Evolutionary conservation across 1,140 invertebrate genomes (phyloP).

Genomic region (Drosophila pallidifrons): DNA sequence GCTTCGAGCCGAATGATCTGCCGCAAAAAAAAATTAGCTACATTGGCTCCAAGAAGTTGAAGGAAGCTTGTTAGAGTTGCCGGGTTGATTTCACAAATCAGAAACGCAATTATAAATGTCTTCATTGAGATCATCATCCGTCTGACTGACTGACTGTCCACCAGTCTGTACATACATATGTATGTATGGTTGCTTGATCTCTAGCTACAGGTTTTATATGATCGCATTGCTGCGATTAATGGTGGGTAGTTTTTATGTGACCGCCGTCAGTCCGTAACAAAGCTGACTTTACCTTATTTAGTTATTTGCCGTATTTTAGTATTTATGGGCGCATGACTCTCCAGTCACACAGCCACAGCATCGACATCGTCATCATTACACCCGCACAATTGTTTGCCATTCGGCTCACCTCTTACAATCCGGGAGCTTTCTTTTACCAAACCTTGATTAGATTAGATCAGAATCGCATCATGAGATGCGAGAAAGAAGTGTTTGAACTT

Average conservation of each 20-base stretch:
- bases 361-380: constrained; percentile 56
- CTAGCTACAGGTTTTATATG: constrained; percentile 72
- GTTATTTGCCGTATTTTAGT: constrained; percentile 45
- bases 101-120: constrained; percentile 58
- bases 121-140: constrained; percentile 78
- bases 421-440: not conserved
- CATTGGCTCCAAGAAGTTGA: not conserved
- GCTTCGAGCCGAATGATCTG: not conserved
- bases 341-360: constrained; percentile 1
- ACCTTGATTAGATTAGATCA: constrained; percentile 37
- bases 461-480: not conserved
- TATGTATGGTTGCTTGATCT: constrained; percentile 32
- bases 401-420: not conserved
- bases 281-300: constrained; percentile 76
- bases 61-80: constrained; percentile 8
- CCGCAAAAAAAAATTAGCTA: not conserved
- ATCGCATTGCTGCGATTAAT: constrained; percentile 65
- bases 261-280: constrained; percentile 55
- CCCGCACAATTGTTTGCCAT: constrained; percentile 57
- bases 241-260: constrained; percentile 80
- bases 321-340: constrained; percentile 63
- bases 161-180: constrained; percentile 1
- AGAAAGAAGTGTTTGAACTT: constrained; percentile 34
- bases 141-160: constrained; percentile 13
- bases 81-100: constrained; percentile 72